phyloP scores from a whole-genome alignment of 2,888 invertebrate genomes.

The Elmis aenea region DNA sequence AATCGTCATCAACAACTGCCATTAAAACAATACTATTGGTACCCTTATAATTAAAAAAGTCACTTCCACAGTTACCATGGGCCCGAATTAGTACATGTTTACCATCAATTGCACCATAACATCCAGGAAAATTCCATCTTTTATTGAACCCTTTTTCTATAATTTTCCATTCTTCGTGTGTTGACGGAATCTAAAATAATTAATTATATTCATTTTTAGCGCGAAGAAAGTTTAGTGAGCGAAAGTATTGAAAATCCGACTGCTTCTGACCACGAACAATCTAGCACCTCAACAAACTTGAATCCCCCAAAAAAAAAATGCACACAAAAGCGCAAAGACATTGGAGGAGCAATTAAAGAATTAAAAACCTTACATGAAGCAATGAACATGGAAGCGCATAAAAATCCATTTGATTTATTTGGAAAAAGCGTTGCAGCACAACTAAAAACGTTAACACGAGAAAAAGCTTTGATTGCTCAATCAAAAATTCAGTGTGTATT shows the following conservation, averaged over 20 bases:
- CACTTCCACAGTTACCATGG: slow-evolving; percentile 20
- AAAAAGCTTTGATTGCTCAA: slow-evolving; percentile 4
- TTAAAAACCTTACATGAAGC: slow-evolving; percentile 6
- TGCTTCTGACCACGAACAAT: no score
- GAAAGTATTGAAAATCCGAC: slow-evolving; percentile 3
- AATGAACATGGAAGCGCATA: slow-evolving; percentile 5
- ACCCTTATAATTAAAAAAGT: slow-evolving; percentile 27
- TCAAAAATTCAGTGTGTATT: slow-evolving; percentile 8
- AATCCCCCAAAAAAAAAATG: slow-evolving; percentile 1
- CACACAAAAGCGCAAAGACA: slow-evolving; percentile 3
- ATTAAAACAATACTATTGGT: slow-evolving; percentile 23
- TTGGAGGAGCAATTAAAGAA: slow-evolving; percentile 1
- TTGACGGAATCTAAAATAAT: slow-evolving; percentile 6
- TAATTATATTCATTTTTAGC: slow-evolving; percentile 1
- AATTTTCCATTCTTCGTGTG: slow-evolving; percentile 6
- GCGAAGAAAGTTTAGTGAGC: neutral
- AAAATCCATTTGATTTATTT: slow-evolving; percentile 7
- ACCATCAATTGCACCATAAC: slow-evolving; percentile 24
- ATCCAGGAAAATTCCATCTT: slow-evolving; percentile 14
- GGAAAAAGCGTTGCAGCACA: slow-evolving; percentile 10
- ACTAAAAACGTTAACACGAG: slow-evolving; percentile 5
- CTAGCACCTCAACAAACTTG: neutral
- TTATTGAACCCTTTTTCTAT: slow-evolving; percentile 6
- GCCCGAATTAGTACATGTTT: slow-evolving; percentile 25
- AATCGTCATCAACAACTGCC: slow-evolving; percentile 22